Conservation (phyloP, 2,113 vertebrate species). For the Empidonax traillii region DNA sequence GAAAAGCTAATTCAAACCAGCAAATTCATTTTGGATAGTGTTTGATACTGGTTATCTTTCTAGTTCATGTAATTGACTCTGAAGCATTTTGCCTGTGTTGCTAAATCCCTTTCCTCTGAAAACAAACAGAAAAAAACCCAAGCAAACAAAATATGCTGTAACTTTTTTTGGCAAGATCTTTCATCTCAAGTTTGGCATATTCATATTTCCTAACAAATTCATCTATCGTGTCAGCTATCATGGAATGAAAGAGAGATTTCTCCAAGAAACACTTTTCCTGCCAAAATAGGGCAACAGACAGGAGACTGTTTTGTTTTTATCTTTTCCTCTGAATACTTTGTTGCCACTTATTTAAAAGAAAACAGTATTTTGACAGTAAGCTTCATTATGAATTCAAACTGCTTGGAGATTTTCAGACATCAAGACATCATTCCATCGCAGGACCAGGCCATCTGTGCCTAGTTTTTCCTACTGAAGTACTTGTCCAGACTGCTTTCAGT, state of each 20-base stretch:
- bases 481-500: background rate
- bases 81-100: background rate
- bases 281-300: background rate
- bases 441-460: background rate
- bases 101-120: background rate
- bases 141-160: background rate
- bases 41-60: background rate
- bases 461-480: background rate
- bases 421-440: background rate
- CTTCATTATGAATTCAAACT: background rate
- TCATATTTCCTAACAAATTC: background rate
- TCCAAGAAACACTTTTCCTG: background rate
- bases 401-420: background rate
- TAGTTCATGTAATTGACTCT: background rate
- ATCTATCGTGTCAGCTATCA: background rate
- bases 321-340: background rate
- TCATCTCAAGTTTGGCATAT: background rate
- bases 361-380: background rate
- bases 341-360: background rate
- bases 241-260: background rate
- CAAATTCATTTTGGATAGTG: background rate
- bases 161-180: background rate
- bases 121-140: background rate
- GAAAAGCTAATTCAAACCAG: background rate
- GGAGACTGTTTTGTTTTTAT: background rate